A percentile compares a stretch with the other conserved stretches of the same genome.
phyloP scores from a whole-genome alignment of 2,113 vertebrate genomes.

The Sylvicapra grimmia region DNA sequence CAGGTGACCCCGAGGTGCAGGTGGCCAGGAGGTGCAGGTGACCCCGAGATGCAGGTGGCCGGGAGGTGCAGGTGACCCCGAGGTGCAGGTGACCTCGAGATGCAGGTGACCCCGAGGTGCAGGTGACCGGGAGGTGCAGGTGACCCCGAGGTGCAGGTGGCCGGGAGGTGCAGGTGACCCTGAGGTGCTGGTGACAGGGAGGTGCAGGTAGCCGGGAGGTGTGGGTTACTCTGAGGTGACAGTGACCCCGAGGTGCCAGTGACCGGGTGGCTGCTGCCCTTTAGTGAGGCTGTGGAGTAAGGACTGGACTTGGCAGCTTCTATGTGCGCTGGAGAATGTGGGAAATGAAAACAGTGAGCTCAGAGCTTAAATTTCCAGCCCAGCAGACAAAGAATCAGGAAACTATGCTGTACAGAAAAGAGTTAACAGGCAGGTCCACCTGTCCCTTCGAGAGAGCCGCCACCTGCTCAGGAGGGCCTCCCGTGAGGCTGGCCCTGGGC shows the following conservation, averaged over 20 bases:
- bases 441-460: background rate
- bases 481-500: rapidly evolving
- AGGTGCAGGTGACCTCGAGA: rapidly evolving
- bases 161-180: background rate
- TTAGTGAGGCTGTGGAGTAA: background rate
- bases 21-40: no score
- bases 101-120: rapidly evolving
- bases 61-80: rapidly evolving
- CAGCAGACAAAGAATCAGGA: background rate
- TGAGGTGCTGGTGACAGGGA: rapidly evolving
- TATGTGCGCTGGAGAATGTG: background rate
- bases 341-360: background rate
- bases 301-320: background rate
- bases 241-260: background rate
- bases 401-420: background rate
- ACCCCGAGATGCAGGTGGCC: rapidly evolving
- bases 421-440: background rate
- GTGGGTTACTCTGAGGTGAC: rapidly evolving
- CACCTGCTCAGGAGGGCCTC: background rate
- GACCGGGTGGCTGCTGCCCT: background rate
- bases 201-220: rapidly evolving
- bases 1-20: no score
- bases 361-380: background rate
- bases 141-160: rapidly evolving
- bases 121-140: rapidly evolving